phyloP scores from a whole-genome alignment of 1,140 invertebrate species.

The Drosophila ohnishii region DNA sequence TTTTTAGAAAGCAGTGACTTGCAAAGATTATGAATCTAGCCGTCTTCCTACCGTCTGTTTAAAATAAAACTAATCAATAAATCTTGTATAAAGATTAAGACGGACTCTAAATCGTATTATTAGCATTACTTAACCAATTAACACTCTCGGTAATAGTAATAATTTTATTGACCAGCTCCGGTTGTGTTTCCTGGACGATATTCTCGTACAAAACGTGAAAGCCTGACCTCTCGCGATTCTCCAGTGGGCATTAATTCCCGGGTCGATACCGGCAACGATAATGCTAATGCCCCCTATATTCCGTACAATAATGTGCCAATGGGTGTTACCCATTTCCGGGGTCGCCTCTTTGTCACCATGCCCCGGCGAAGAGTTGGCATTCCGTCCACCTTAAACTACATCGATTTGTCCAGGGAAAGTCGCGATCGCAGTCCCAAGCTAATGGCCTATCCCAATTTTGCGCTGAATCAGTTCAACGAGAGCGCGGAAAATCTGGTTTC shows the following conservation, averaged over 20 bases:
- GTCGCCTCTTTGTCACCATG: constrained; percentile 89
- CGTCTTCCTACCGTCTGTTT: no score
- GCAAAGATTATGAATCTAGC: neutral
- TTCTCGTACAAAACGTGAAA: constrained; percentile 44
- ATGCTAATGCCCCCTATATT: constrained; percentile 57
- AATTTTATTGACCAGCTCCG: constrained; percentile 29
- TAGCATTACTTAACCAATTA: neutral
- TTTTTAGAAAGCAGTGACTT: neutral
- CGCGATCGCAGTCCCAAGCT: constrained; percentile 84
- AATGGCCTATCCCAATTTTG: constrained; percentile 86
- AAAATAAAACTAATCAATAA: no score
- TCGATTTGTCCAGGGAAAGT: constrained; percentile 84
- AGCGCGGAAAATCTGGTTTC: constrained; percentile 84
- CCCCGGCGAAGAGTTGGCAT: constrained; percentile 87
- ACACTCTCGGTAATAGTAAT: neutral
- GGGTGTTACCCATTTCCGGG: constrained; percentile 86
- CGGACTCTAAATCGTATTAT: no score
- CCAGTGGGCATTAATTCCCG: constrained; percentile 29
- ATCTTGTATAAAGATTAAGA: no score
- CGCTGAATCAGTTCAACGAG: constrained; percentile 85
- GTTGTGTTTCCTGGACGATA: constrained; percentile 52
- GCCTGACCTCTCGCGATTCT: constrained; percentile 57
- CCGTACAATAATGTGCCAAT: constrained; percentile 89
- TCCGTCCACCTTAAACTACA: constrained; percentile 88
- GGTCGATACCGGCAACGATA: neutral